Evolutionary conservation across 2,888 invertebrate genomes (phyloP), one percentile per base, ranked within the genome.

Genomic region (Torymus tubicola): DNA sequence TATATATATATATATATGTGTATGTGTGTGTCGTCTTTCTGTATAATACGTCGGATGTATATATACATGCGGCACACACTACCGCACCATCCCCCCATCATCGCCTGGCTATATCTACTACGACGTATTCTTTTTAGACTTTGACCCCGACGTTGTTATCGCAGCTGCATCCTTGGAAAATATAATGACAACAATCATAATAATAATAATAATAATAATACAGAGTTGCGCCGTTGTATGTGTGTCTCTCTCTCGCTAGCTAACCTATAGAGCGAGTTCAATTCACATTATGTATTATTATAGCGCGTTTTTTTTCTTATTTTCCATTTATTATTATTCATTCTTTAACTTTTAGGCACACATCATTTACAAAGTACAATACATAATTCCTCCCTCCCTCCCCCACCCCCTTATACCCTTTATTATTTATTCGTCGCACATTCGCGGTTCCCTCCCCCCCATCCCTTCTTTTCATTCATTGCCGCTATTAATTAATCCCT

Each of bases 341-440:
- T 31, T 31, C 31, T 31, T 31, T 31, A 5, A 31, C 31, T 31
- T 65, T 81, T 82, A 82, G 79, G 79, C 79, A 79, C 81, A 82
- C 81, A 73, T 76, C 76, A n/a, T 74, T 72, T 71, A 78, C 73
- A 60, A 77, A 82, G 79, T 82, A 82, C 78, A 21, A 73, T 42
- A 73, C 67, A 31, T 8, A 31, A 0, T 5, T 76, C 58, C 71
- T 65, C 11, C 42, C 18, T 64, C 65, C 60, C 12, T 73, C 52
- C 63, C 64, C 21, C n/a, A n/a, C 21, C 42, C 12, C 53, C 16
- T 16, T 72, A 24, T 1, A 61, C 8, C 42, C 11, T 55, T 58
- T 58, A 52, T 58, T 60, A 31, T 5, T 63, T 24, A n/a, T 64
- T 18, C 58, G 24, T 64, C 55, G 24, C 16, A 60, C 60, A n/a